A percentile compares a stretch with the other conserved stretches of the same genome.
Conservation (phyloP, 2,797 vertebrate species). For the Hemibagrus guttatus region DNA sequence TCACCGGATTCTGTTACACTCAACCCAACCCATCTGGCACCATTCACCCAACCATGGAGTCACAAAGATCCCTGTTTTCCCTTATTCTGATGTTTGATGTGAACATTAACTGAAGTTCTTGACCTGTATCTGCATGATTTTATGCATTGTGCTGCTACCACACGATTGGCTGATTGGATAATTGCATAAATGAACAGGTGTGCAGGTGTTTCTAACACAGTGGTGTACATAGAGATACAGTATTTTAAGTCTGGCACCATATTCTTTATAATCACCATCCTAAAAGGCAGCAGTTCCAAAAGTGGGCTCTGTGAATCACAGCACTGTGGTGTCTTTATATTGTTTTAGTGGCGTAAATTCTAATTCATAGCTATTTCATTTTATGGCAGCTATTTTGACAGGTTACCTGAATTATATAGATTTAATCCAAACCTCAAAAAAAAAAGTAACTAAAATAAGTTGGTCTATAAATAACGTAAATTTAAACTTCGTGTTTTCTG, state of each 20-base stretch:
- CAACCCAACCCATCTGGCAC: too few species aligned
- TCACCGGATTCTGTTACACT: too few species aligned
- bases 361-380: neutral
- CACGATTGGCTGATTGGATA: too few species aligned
- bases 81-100: too few species aligned
- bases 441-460: neutral
- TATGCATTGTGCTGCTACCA: too few species aligned
- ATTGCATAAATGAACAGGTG: too few species aligned
- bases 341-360: neutral
- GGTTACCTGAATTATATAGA: neutral
- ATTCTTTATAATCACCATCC: slow-evolving; percentile 7
- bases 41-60: too few species aligned
- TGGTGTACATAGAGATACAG: slow-evolving; percentile 8
- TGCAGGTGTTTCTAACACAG: too few species aligned
- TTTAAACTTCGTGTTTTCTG: neutral
- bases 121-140: too few species aligned
- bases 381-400: neutral
- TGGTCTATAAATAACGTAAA: neutral
- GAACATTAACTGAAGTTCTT: too few species aligned
- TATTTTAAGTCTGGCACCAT: slow-evolving; percentile 21
- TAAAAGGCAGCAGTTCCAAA: neutral
- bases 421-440: neutral
- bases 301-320: neutral
- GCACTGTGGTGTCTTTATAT: neutral
- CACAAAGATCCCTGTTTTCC: too few species aligned